Evolutionary conservation across 2,888 invertebrate genomes (phyloP), one percentile per base, ranked within the genome.

Genomic region (Sphaerophoria taeniata): DNA sequence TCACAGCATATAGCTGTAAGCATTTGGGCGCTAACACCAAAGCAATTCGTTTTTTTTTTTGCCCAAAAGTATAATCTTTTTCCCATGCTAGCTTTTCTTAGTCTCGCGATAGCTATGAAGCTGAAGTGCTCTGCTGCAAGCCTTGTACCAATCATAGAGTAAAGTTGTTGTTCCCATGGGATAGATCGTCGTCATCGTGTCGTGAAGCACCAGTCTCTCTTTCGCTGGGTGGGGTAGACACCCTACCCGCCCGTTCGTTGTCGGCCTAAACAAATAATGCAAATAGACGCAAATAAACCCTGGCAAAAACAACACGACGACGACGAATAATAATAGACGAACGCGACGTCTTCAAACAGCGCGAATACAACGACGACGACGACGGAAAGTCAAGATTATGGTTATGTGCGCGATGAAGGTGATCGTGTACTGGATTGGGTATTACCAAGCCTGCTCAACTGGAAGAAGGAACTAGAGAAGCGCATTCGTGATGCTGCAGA

Each of bases 351-450:
- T 9, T 61, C 53, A 7, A 43, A 43, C 39, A 6, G 56, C 69
- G 43, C 14, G 12, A 55, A 70, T 3, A 47, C 49, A 39, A 58
- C n/a, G 11, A 34, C 36, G 6, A 33, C 6, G 16, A 73, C 75
- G 39, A 80, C 69, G 76, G 85, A 81, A 81, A 81, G 85, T 81
- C 81, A 85, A 85, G 85, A 85, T 81, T 85, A 85, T 85, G 85
- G 85, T 81, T 85, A 85, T 72, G 65, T 85, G 81, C 85, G 81
- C 85, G 76, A 76, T 85, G 85, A 85, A 85, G 85, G 85, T 85
- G 85, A 85, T 85, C 85, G 85, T 85, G 85, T 85, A 85, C 85
- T 81, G 81, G 81, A 85, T 85, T 85, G 81, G 73, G 81, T 77
- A 81, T 81, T 85, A 81, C 85, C 85, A 76, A 12, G 39, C 67